Evolutionary conservation across 1,140 invertebrate species (phyloP), one percentile per base, ranked within the genome.

Genomic region (Microplitis mediator): DNA sequence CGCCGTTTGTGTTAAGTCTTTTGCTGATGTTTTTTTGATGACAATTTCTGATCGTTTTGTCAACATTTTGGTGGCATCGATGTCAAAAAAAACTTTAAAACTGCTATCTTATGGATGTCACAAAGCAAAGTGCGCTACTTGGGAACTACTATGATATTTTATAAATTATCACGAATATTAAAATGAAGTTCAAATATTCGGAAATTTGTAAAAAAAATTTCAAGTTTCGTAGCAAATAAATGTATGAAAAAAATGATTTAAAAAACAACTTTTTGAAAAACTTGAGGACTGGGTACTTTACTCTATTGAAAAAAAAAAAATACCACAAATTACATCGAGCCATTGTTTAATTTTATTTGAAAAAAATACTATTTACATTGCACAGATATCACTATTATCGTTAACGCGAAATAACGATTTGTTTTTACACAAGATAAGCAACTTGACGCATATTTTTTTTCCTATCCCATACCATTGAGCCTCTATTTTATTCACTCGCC

Each of bases 341-440:
- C 76, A 76, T 76, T 63, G 69, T 83, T 84, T 39, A 39, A 6
- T 39, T 39, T 39, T 82, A 83, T 82, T 82, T 77, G 79, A 77
- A 76, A 84, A 82, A 82, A 81, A 82, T 82, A 82, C 81, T 84
- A 84, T 84, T 82, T 84, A 84, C 82, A 84, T 82, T 84, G 81
- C 82, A 84, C 80, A 84, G 74, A 76, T 76, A 82, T 84, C 81
- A 83, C 79, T 80, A 81, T 72, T 74, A 71, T 78, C 76, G 72
- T 75, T 80, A 75, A 69, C 72, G 75, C 72, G 64, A 80, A 54
- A 56, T 66, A 71, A 81, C 72, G 74, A 77, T 80, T 62, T 54
- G 36, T 76, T 66, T 75, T 71, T 72, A 36, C 39, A 51, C 4
- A 14, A 45, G 14, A 32, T 39, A 67, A 67, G 13, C n/a, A 36